Conservation (phyloP, 2,888 invertebrate species). For the Epirrhoe alternata region DNA sequence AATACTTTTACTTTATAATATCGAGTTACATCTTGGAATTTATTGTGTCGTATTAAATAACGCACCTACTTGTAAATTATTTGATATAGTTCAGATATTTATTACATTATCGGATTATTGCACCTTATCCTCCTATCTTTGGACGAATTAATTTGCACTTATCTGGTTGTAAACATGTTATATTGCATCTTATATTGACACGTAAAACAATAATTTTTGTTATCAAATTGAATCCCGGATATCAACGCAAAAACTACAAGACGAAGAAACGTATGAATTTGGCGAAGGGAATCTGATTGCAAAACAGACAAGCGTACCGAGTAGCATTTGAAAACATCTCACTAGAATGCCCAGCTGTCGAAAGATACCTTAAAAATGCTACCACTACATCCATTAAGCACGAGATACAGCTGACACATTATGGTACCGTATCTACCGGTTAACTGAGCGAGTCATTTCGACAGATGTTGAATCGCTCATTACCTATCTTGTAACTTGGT, state of each 20-base stretch:
- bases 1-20: not conserved
- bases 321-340: not conserved
- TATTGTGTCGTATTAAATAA: not conserved
- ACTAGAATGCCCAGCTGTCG: not conserved
- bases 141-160: not conserved
- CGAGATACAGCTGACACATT: conserved; percentile 7
- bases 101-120: not conserved
- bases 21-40: not conserved
- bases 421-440: not conserved
- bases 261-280: conserved; percentile 6
- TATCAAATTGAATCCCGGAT: too few species aligned
- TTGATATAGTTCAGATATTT: conserved; percentile 8
- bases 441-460: conserved; percentile 5
- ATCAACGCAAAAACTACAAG: too few species aligned
- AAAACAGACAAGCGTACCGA: conserved; percentile 7
- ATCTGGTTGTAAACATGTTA: too few species aligned
- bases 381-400: conserved; percentile 4
- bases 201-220: too few species aligned
- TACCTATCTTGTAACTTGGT: not conserved
- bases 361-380: conserved; percentile 1
- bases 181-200: too few species aligned
- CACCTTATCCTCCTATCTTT: not conserved
- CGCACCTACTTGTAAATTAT: not conserved
- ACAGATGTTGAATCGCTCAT: not conserved
- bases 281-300: conserved; percentile 6